Evolutionary conservation across 92 coral and sea anemone species (phyloP).

Genomic region (Phenganax stokvisi): DNA sequence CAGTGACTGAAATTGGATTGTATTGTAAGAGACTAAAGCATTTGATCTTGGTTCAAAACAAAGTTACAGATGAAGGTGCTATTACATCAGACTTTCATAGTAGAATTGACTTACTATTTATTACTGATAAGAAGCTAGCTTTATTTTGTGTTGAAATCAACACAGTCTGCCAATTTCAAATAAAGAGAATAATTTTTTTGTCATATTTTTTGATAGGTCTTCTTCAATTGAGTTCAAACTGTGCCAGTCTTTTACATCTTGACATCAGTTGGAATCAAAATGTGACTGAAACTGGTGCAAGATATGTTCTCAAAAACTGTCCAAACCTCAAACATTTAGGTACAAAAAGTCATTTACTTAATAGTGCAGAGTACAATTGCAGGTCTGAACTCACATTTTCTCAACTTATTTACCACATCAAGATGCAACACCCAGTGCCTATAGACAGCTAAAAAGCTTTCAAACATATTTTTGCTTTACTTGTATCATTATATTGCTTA

Average conservation of each 20-base stretch:
- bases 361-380: background rate
- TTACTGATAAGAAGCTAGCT: background rate
- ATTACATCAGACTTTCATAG: background rate
- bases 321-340: constrained; percentile 73
- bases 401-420: background rate
- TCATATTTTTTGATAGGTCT: constrained; percentile 47
- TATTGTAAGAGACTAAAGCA: constrained; percentile 58
- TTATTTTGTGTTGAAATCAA: background rate
- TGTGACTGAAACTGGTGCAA: constrained; percentile 79
- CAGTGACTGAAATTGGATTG: constrained; percentile 53
- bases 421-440: too few species aligned
- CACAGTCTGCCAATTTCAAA: background rate
- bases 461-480: background rate
- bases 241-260: constrained; percentile 58
- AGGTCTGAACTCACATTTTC: background rate
- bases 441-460: too few species aligned
- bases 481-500: background rate
- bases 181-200: background rate
- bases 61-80: constrained; percentile 80
- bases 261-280: constrained; percentile 96
- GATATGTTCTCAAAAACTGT: constrained; percentile 64
- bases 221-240: constrained; percentile 47
- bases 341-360: constrained; percentile 8
- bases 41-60: constrained; percentile 76
- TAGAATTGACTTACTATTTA: background rate